A percentile compares a stretch with the other conserved stretches of the same genome.
Conservation (phyloP, 2,113 vertebrate species). For the Petrocephalus zakoni region DNA sequence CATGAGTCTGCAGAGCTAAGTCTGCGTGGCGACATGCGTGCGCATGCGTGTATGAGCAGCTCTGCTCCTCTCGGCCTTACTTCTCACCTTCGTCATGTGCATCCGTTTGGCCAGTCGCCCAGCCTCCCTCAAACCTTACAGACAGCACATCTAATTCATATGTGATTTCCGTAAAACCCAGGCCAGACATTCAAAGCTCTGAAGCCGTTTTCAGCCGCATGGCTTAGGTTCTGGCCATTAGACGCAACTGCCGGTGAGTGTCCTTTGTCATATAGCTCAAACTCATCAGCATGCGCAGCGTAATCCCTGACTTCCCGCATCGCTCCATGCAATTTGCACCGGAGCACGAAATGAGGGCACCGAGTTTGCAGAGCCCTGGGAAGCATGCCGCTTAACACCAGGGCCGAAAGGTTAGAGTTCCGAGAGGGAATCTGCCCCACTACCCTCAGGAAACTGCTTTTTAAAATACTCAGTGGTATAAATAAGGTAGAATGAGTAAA, state of each 20-base stretch:
- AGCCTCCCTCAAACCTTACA: background rate
- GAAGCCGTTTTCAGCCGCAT: background rate
- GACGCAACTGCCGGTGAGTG: background rate
- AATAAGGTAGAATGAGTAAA: background rate
- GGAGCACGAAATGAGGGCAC: background rate
- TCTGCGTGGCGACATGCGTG: background rate
- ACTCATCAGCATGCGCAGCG: background rate
- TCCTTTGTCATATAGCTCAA: background rate
- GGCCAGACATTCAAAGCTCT: background rate
- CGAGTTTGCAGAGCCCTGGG: background rate
- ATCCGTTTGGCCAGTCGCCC: background rate
- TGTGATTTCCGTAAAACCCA: slow-evolving; percentile 1
- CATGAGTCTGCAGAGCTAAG: background rate
- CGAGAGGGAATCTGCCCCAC: background rate
- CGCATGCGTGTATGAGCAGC: background rate
- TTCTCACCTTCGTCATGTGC: background rate
- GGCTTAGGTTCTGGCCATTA: background rate
- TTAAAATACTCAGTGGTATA: background rate
- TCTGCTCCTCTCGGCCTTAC: background rate
- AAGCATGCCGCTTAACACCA: background rate
- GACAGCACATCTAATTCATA: background rate
- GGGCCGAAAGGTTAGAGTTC: background rate
- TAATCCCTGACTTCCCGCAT: background rate
- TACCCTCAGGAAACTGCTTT: background rate
- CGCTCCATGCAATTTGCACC: background rate